These are phyloP conservation scores for Chromis chromis DNA, from an alignment of 2,797 vertebrate genomes.

Conservation along the genomic window DNA sequence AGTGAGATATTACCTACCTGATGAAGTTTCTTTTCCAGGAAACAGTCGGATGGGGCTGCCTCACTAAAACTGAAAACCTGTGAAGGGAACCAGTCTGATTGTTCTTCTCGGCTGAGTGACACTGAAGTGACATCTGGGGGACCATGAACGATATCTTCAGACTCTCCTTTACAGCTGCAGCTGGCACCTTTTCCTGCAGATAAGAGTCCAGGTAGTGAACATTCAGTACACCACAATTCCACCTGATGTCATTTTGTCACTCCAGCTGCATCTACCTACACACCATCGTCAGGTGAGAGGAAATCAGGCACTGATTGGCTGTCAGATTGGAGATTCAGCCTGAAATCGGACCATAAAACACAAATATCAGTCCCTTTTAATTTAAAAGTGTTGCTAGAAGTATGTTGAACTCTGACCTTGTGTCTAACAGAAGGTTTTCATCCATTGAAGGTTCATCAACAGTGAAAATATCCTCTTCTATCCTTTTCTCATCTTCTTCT, in stretches of 20 bases:
- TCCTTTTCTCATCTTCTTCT: constrained; percentile 25
- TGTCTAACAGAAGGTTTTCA: constrained; percentile 4
- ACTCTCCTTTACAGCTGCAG: background rate
- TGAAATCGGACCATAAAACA: constrained; percentile 19
- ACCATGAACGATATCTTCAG: background rate
- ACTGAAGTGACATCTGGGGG: constrained; percentile 30
- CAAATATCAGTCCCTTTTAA: constrained; percentile 6
- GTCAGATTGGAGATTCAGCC: constrained; percentile 36
- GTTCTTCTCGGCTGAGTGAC: constrained; percentile 24
- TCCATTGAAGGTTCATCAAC: constrained; percentile 21
- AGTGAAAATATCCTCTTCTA: constrained; percentile 12
- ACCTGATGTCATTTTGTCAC: background rate
- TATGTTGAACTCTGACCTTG: constrained; percentile 51
- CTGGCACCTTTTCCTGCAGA: constrained; percentile 42
- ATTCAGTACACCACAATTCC: background rate
- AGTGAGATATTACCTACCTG: constrained; percentile 47
- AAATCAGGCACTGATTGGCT: constrained; percentile 47
- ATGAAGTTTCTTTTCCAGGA: constrained; percentile 45
- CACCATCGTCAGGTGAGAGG: constrained; percentile 50
- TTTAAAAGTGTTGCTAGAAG: background rate
- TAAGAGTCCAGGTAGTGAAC: constrained; percentile 8
- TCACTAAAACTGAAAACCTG: constrained; percentile 23
- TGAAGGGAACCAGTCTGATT: constrained; percentile 19
- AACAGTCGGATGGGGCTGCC: constrained; percentile 14
- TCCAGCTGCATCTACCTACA: constrained; percentile 8